Evolutionary conservation across 2,888 invertebrate genomes (phyloP), one percentile per base, ranked within the genome.

Genomic region (Ditylenchus weischeri): DNA sequence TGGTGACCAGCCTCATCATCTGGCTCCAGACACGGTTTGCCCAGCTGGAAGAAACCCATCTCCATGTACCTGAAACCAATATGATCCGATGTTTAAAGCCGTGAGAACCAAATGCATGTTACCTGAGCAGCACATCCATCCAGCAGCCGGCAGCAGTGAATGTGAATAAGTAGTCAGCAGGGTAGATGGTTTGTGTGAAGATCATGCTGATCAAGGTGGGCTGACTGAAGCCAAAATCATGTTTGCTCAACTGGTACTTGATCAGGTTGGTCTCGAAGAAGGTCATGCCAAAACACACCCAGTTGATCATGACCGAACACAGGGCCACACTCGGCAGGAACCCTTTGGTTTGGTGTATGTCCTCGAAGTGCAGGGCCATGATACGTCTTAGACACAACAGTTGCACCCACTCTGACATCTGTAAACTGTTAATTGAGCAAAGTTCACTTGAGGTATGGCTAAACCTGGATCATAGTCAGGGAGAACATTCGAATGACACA

Each of bases 131-230:
- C 47, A 81, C 64, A 62, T 81, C 81, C 68, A 78, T 64, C 69
- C 79, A 81, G 64, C 81, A 81, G 23, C 81, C 81, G 61, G 76
- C 75, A 1, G 75, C 77, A 0, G 81, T 81, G 66, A 81, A 81
- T 0, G 77, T 77, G 67, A 73, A 82, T n/a, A 81, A 67, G 62
- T 81, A 81, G 57, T 81, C 81, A 23, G 81, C 81, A 0, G 81
- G 81, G 69, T 78, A 81, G 47, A 81, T 75, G 15, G 79, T 81
- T 60, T 81, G 81, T 10, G 81, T 82, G 72, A 81, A 79, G 51
- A 80, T 81, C 79, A 80, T 80, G 63, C 75, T 75, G 48, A 79
- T 75, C 23, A 80, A 70, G 3, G 80, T 76, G 13, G 73, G 57
- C 63, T 66, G 59, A 36, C 59, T 57, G 63, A 75, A 77, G 49